Evolutionary conservation across 1,140 invertebrate species (phyloP), one percentile per base, ranked within the genome.

Genomic region (Cydia amplana): DNA sequence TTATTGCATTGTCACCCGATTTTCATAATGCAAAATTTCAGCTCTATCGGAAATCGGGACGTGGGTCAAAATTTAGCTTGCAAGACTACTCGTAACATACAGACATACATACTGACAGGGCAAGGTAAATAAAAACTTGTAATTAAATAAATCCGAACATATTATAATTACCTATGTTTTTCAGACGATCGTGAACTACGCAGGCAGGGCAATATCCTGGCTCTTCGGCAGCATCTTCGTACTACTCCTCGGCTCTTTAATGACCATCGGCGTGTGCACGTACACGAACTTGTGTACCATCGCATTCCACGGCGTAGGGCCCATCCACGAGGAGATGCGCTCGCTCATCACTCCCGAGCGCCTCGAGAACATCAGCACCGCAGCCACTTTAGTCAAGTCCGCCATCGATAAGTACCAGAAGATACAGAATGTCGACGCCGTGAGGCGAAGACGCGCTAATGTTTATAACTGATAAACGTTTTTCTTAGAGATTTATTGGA

Each of bases 201-300:
- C 90, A 12, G 91, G 89, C 0, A 86, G 87, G 20, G 87, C 85
- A 1, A 83, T 91, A 4, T 63, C 80, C 0, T 90, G 88, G 87
- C 40, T 92, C 0, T 84, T 92, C 32, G 85, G 82, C 70, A 92
- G 88, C 32, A 81, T 95, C n/a, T 94, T 94, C 10, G 79, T 95
- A 0, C 88, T 95, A 2, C 78, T 95, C 2, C 87, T 95, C 16
- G 94, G 94, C 1, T 93, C 94, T 28, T 80, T 94, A 6, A 85
- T 95, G 2, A 95, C 94, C 0, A 93, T 93, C 1, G 91, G 94
- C 1, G 80, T 96, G 0, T 97, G 96, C 79, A 93, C 93, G 1
- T 93, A 95, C 20, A 96, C 96, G 0, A 94, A 95, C 7, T 78
- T 96, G 32, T 97, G 96, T 81, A 93, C 93, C 0, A 94, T 96